A percentile compares a stretch with the other conserved stretches of the same genome.
Conservation (phyloP, 2,113 vertebrate genomes). For the Varanus komodoensis region DNA sequence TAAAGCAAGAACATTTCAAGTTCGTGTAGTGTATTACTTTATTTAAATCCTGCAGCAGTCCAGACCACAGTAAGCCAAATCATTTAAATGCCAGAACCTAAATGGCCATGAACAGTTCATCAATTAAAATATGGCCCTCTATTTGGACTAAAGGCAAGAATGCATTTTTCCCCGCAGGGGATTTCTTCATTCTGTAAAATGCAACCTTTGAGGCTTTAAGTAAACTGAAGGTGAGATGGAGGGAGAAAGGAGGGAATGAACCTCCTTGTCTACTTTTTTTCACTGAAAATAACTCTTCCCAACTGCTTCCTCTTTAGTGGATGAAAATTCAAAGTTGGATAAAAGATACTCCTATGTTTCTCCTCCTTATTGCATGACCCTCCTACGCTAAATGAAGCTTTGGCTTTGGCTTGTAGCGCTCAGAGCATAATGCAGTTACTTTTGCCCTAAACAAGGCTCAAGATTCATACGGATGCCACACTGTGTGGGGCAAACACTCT, state of each 20-base stretch:
- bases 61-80: background rate
- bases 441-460: background rate
- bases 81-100: background rate
- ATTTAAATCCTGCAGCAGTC: background rate
- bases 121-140: background rate
- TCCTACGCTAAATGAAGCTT: background rate
- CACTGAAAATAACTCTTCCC: background rate
- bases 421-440: background rate
- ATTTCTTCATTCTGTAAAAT: background rate
- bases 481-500: background rate
- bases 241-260: no score
- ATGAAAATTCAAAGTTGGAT: no score
- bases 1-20: background rate
- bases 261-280: background rate
- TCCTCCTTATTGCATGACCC: background rate
- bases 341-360: background rate
- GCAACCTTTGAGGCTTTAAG: background rate
- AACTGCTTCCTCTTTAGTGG: no score
- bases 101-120: background rate
- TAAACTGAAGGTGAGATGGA: background rate
- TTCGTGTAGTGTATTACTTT: background rate
- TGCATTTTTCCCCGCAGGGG: background rate
- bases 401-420: background rate
- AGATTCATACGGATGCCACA: background rate
- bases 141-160: background rate